These are phyloP conservation scores for Pogonophryne albipinna DNA, from an alignment of 2,797 vertebrate species.

Conservation along the genomic window DNA sequence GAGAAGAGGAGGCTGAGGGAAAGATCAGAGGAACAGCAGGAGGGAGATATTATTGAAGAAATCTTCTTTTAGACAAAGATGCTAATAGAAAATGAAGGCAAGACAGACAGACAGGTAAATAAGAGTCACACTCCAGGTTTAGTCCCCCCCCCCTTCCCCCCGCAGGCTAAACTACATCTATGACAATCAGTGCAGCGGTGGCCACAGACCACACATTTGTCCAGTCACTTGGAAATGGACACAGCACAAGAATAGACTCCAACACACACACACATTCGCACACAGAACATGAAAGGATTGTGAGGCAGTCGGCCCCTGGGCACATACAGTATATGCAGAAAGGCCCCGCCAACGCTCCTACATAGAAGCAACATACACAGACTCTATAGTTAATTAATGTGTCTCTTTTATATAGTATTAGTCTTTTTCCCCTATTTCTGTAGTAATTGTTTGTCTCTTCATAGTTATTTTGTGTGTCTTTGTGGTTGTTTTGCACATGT, in stretches of 20 bases:
- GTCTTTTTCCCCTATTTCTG: too few species aligned
- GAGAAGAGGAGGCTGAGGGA: constrained; percentile 40
- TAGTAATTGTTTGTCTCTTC: too few species aligned
- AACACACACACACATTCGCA: not conserved
- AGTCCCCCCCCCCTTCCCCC: constrained; percentile 44
- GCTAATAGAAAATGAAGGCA: constrained; percentile 31
- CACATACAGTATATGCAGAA: too few species aligned
- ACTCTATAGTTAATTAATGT: too few species aligned
- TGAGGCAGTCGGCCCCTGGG: too few species aligned
- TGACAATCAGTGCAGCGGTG: constrained; percentile 43
- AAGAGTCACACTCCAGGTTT: constrained; percentile 41
- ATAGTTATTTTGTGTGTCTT: too few species aligned
- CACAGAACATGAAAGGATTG: not conserved
- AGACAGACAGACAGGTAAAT: constrained; percentile 23
- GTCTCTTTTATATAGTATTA: too few species aligned
- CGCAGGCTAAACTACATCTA: constrained; percentile 2
- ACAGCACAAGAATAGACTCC: constrained; percentile 38
- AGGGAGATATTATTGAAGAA: constrained; percentile 43
- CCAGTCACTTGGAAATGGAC: constrained; percentile 40
- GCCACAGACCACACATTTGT: constrained; percentile 26
- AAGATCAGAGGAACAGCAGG: constrained; percentile 59
- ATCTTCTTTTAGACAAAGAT: constrained; percentile 31
- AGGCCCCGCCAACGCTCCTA: too few species aligned
- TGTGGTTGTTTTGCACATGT: too few species aligned
- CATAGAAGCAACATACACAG: too few species aligned